Conservation (phyloP, 2,888 invertebrate species). For the Leptinotarsa haldemani region DNA sequence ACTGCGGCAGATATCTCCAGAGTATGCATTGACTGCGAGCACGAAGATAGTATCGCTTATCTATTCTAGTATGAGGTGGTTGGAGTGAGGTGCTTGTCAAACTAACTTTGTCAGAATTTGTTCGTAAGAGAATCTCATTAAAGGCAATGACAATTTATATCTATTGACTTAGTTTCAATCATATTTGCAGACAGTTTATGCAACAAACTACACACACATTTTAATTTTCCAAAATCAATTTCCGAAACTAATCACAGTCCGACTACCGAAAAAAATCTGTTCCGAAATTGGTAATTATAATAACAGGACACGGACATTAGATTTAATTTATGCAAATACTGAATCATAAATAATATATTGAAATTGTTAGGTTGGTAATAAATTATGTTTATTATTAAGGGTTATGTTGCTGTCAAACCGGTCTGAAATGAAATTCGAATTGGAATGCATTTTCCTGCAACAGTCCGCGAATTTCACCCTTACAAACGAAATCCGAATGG, state of each 20-base stretch:
- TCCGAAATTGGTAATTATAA: slow-evolving; percentile 30
- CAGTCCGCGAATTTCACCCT: slow-evolving; percentile 39
- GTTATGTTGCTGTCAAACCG: slow-evolving; percentile 37
- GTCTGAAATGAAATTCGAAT: slow-evolving; percentile 26
- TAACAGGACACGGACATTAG: slow-evolving; percentile 28
- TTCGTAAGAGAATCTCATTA: too few relatives aligned
- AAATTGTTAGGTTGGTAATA: slow-evolving; percentile 40
- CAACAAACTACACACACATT: not conserved
- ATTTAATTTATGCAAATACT: slow-evolving; percentile 42
- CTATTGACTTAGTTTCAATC: too few relatives aligned
- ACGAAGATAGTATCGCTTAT: too few relatives aligned
- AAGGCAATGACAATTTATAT: too few relatives aligned
- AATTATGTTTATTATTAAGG: slow-evolving; percentile 44
- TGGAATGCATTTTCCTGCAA: slow-evolving; percentile 27
- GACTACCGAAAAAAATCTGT: slow-evolving; percentile 15
- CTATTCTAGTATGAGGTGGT: too few relatives aligned
- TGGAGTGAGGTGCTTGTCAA: too few relatives aligned
- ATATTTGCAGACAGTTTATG: too few relatives aligned
- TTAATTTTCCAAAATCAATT: not conserved
- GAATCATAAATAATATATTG: slow-evolving; percentile 44
- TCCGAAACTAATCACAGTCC: not conserved
- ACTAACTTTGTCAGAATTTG: too few relatives aligned
- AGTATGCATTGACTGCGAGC: too few relatives aligned
- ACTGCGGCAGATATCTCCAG: too few relatives aligned
- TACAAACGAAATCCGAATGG: slow-evolving; percentile 32